phyloP scores from a whole-genome alignment of 1,140 invertebrate species.

The Colletes gigas region DNA sequence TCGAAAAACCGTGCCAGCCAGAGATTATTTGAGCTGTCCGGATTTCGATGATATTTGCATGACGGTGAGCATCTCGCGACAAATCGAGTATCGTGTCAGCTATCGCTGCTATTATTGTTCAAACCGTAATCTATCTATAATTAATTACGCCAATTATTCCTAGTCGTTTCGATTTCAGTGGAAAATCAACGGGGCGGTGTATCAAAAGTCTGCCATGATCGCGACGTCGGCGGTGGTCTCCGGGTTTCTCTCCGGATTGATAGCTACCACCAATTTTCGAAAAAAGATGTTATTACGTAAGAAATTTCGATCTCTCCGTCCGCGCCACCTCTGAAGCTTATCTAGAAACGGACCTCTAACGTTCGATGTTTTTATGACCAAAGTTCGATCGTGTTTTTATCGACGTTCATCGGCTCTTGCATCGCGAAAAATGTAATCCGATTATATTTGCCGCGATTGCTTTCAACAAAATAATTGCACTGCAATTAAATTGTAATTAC shows the following conservation, averaged over 20 bases:
- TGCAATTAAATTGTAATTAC: too few species aligned
- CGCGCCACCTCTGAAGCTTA: neutral
- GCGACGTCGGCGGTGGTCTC: slow-evolving; percentile 69
- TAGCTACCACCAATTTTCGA: slow-evolving; percentile 59
- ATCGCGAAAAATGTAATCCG: too few species aligned
- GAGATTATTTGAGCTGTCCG: slow-evolving; percentile 32
- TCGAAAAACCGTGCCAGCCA: slow-evolving; percentile 28
- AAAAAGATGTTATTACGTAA: slow-evolving; percentile 73
- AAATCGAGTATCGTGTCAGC: neutral
- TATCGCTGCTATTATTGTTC: neutral
- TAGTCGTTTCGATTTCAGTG: slow-evolving; percentile 67
- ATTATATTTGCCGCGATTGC: too few species aligned
- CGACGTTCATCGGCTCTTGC: too few species aligned
- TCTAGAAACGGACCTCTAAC: neutral
- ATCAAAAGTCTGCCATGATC: slow-evolving; percentile 76
- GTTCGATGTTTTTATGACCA: too few species aligned
- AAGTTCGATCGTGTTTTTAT: too few species aligned
- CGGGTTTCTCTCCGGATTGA: slow-evolving; percentile 62
- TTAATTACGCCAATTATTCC: neutral
- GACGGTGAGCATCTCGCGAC: slow-evolving; percentile 7
- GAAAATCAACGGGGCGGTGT: slow-evolving; percentile 66
- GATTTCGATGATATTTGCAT: slow-evolving; percentile 37
- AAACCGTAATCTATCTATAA: neutral
- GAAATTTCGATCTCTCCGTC: slow-evolving; percentile 7
- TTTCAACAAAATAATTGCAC: too few species aligned